phyloP scores from a whole-genome alignment of 1,140 invertebrate genomes.

The Zophobas atratus region DNA sequence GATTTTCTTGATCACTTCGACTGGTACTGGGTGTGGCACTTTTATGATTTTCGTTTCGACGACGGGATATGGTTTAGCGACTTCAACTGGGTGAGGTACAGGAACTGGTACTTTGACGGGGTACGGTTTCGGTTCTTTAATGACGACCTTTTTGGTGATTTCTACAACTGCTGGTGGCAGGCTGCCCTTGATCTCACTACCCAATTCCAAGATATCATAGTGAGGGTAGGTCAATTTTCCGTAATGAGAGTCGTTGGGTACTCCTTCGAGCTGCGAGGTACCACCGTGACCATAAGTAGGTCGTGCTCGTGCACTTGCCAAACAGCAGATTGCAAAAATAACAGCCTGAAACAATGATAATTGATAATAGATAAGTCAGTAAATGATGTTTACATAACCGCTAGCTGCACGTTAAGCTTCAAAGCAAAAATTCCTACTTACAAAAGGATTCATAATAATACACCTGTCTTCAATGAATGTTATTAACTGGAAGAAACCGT shows the following conservation, averaged over 20 bases:
- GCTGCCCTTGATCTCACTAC: constrained; percentile 57
- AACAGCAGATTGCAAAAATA: constrained; percentile 36
- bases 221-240: constrained; percentile 59
- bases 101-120: constrained; percentile 62
- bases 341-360: constrained; percentile 25
- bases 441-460: constrained; percentile 44
- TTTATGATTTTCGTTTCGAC: constrained; percentile 59
- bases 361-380: constrained; percentile 22
- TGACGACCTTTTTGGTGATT: constrained; percentile 56
- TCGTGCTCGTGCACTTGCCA: constrained; percentile 11
- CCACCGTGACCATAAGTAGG: constrained; percentile 26
- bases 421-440: constrained; percentile 1
- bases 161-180: constrained; percentile 60
- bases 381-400: neutral
- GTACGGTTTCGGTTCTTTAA: constrained; percentile 63
- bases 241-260: constrained; percentile 58
- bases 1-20: constrained; percentile 52
- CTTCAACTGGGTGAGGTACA: constrained; percentile 63
- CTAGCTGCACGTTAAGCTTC: neutral
- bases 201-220: constrained; percentile 59
- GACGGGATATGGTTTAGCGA: constrained; percentile 61
- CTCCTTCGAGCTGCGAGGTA: constrained; percentile 51
- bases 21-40: constrained; percentile 55
- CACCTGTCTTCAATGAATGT: constrained; percentile 14
- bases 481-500: constrained; percentile 35